Evolutionary conservation across 2,113 vertebrate genomes (phyloP).

Genomic region (Tretioscincus oriximinensis): DNA sequence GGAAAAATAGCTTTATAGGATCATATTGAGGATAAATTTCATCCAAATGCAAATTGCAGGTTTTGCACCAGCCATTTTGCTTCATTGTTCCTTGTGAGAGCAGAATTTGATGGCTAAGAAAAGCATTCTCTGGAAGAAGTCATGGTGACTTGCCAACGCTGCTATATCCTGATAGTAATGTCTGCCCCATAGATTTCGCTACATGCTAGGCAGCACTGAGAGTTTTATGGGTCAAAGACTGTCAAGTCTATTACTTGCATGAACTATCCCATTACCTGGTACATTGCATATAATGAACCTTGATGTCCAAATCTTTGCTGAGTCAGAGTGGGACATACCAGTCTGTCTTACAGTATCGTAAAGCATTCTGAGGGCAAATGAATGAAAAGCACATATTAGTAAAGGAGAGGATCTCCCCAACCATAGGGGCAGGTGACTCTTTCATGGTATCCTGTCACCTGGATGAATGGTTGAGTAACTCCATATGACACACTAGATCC

Average conservation of each 20-base stretch:
- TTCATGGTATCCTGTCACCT: background rate
- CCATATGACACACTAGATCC: too few relatives aligned
- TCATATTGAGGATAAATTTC: background rate
- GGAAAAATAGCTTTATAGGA: slow-evolving; percentile 4
- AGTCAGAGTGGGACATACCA: background rate
- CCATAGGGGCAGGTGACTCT: background rate
- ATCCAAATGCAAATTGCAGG: background rate
- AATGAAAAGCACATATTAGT: background rate
- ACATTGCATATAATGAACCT: background rate
- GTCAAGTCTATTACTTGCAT: background rate
- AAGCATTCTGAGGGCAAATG: background rate
- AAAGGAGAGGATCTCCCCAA: background rate
- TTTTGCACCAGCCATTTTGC: background rate
- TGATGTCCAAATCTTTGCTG: background rate
- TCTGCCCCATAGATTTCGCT: background rate
- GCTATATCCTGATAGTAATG: background rate
- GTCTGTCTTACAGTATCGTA: too few relatives aligned
- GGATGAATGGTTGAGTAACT: background rate
- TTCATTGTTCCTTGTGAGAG: slow-evolving; percentile 4
- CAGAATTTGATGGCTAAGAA: background rate
- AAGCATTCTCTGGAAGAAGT: background rate
- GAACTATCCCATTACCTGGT: background rate
- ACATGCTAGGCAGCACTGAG: background rate
- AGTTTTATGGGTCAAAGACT: background rate
- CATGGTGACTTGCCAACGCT: background rate